phyloP scores from a whole-genome alignment of 2,797 vertebrate genomes.

The Dromococcyx pavoninus region DNA sequence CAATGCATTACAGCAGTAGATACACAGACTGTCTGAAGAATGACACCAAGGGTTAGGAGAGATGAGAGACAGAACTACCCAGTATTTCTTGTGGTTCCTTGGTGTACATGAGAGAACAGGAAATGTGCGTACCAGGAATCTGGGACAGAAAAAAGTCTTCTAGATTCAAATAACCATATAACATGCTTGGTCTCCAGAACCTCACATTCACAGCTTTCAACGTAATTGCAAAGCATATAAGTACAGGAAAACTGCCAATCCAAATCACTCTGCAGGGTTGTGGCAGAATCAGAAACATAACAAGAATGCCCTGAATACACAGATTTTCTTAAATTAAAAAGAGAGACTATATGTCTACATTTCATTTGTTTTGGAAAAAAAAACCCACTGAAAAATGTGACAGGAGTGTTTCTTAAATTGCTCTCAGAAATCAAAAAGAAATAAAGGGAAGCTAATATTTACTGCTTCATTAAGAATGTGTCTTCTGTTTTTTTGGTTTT shows the following conservation, averaged over 20 bases:
- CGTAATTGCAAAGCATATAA: not conserved
- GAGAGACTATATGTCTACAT: not conserved
- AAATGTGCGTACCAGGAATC: not conserved
- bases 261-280: not conserved
- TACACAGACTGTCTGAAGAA: not conserved
- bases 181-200: not conserved
- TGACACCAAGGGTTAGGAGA: not conserved
- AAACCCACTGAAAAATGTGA: not conserved
- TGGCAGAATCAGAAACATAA: not conserved
- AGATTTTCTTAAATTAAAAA: not conserved
- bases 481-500: not conserved
- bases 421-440: not conserved
- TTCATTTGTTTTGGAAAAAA: not conserved
- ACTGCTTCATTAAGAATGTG: not conserved
- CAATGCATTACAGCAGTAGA: not conserved
- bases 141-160: not conserved
- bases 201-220: not conserved
- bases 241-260: not conserved
- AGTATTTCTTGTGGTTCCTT: not conserved
- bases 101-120: not conserved
- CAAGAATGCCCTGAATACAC: not conserved
- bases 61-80: not conserved
- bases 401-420: not conserved
- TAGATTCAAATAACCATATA: not conserved
- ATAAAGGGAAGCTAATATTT: not conserved